phyloP scores from a whole-genome alignment of 2,797 vertebrate genomes.

The Takifugu rubripes region DNA sequence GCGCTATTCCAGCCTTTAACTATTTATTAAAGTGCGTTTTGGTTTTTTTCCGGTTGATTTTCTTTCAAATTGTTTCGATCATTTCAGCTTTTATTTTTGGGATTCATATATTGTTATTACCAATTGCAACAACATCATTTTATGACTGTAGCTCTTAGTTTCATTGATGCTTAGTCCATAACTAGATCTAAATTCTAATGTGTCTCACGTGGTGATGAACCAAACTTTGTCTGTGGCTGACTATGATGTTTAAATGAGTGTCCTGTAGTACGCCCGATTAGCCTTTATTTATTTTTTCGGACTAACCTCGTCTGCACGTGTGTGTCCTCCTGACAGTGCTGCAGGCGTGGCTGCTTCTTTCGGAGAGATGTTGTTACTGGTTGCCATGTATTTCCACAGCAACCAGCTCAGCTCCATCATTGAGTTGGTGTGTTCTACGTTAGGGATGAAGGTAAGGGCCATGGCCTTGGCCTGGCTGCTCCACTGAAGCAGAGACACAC shows the following conservation, averaged over 20 bases:
- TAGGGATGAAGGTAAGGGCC: constrained; percentile 96
- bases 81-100: background rate
- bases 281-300: constrained; percentile 33
- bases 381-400: constrained; percentile 99
- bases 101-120: no score
- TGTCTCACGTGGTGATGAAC: no score
- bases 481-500: constrained; percentile 38
- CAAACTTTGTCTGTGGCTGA: no score
- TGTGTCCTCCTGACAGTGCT: constrained; percentile 77
- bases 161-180: no score
- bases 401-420: constrained; percentile 98
- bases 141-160: no score
- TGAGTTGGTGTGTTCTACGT: constrained; percentile 96
- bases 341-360: constrained; percentile 98
- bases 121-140: no score
- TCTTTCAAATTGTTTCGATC: background rate
- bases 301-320: constrained; percentile 28
- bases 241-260: constrained; percentile 28
- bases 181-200: no score
- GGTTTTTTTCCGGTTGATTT: background rate
- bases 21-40: background rate
- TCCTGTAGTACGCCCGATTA: constrained; percentile 33
- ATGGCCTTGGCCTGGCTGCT: constrained; percentile 31
- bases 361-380: constrained; percentile 97
- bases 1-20: background rate